Evolutionary conservation across 64 coral and sea anemone genomes (phyloP).

Genomic region (Cladopsammia gracilis): DNA sequence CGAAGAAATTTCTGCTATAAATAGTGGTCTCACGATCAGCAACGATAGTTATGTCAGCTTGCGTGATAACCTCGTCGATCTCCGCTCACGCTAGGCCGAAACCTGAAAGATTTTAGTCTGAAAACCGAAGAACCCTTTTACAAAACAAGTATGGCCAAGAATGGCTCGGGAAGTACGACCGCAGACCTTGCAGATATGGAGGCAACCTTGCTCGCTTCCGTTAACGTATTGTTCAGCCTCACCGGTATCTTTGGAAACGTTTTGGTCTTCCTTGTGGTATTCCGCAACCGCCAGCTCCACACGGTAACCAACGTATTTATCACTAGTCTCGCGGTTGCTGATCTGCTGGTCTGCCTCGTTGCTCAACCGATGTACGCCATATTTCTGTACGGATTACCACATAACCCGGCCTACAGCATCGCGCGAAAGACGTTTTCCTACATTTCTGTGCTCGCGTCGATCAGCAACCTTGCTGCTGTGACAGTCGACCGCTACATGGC

Average conservation of each 20-base stretch:
- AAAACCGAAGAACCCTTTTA: background rate
- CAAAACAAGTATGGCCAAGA: background rate
- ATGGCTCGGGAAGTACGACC: background rate
- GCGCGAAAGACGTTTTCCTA: conserved; percentile 81
- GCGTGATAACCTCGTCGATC: background rate
- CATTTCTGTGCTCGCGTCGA: conserved; percentile 89
- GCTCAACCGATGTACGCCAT: conserved; percentile 92
- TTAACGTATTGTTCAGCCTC: conserved; percentile 88
- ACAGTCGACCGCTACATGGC: conserved; percentile 94
- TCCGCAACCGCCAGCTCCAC: conserved; percentile 66
- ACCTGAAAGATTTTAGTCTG: background rate
- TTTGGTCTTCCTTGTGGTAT: conserved; percentile 71
- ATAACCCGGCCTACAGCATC: conserved; percentile 21
- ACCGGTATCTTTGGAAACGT: conserved; percentile 85
- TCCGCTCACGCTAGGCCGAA: background rate
- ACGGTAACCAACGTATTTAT: conserved; percentile 93
- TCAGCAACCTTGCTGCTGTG: conserved; percentile 86
- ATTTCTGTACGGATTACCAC: conserved; percentile 63
- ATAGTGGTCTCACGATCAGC: background rate
- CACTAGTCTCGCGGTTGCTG: conserved; percentile 84
- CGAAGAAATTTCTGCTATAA: background rate
- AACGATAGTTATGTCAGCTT: background rate
- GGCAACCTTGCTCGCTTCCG: conserved; percentile 1
- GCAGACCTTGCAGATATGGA: background rate
- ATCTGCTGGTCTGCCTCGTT: conserved; percentile 84